phyloP scores from a whole-genome alignment of 2,113 vertebrate species.

The Pipra filicauda region DNA sequence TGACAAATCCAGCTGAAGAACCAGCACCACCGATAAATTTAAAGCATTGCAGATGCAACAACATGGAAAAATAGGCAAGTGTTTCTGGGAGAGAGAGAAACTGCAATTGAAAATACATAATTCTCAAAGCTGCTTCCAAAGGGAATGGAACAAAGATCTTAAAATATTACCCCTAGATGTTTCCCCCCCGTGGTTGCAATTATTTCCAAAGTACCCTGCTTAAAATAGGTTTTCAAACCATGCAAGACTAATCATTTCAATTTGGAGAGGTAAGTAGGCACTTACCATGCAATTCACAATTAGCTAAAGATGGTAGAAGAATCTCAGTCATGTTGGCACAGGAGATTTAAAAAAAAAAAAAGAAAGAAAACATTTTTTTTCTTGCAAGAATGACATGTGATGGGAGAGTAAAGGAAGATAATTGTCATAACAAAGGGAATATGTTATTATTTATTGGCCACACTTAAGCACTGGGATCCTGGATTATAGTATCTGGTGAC shows the following conservation, averaged over 20 bases:
- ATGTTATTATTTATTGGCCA: slow-evolving; percentile 74
- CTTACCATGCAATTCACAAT: slow-evolving; percentile 51
- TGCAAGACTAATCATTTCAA: slow-evolving; percentile 39
- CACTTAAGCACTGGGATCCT: slow-evolving; percentile 41
- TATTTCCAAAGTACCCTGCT: slow-evolving; percentile 14
- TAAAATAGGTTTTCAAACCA: slow-evolving; percentile 54
- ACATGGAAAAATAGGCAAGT: not conserved
- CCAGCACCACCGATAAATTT: not conserved
- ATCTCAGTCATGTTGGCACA: slow-evolving; percentile 25
- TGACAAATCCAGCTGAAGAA: not conserved
- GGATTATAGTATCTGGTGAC: slow-evolving; percentile 68
- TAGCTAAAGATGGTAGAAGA: slow-evolving; percentile 43
- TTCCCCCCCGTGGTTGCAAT: not conserved
- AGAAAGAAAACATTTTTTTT: slow-evolving; percentile 5
- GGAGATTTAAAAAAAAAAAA: not conserved
- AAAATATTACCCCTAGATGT: slow-evolving; percentile 7
- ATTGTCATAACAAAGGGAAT: slow-evolving; percentile 72
- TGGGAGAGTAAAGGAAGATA: slow-evolving; percentile 57
- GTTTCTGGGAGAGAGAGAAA: not conserved
- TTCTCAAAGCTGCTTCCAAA: not conserved
- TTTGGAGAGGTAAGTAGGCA: slow-evolving; percentile 40
- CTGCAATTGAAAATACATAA: not conserved
- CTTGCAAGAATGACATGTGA: slow-evolving; percentile 65
- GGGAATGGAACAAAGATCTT: not conserved
- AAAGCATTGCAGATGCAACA: not conserved